A percentile compares a stretch with the other conserved stretches of the same genome.
These are phyloP conservation scores for Lordiphosa andalusiaca DNA, from an alignment of 2,888 invertebrate species.

Conservation along the genomic window DNA sequence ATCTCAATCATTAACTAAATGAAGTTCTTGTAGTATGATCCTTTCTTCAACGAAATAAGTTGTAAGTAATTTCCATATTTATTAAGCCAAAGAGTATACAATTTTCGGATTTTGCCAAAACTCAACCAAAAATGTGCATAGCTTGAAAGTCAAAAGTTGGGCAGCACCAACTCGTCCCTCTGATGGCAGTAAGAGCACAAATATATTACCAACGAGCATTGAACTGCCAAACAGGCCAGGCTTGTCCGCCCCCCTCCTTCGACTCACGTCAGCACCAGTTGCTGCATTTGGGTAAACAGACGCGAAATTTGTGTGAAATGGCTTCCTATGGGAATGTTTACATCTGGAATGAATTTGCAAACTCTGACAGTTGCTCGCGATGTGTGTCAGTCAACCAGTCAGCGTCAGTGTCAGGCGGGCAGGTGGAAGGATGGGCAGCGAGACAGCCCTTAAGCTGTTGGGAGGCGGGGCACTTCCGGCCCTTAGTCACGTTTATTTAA, in stretches of 20 bases:
- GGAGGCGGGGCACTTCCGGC: conserved; percentile 24
- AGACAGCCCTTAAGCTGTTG: neutral
- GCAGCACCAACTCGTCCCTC: conserved; percentile 23
- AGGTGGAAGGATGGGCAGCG: conserved; percentile 11
- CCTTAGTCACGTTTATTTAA: conserved; percentile 54
- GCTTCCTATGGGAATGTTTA: conserved; percentile 69
- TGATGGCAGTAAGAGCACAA: conserved; percentile 42
- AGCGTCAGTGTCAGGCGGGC: conserved; percentile 53
- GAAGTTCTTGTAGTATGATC: no score
- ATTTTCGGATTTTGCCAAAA: neutral
- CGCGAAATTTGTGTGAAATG: conserved; percentile 64
- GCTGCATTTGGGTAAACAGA: conserved; percentile 64
- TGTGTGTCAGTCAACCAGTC: conserved; percentile 63
- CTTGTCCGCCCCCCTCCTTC: conserved; percentile 3
- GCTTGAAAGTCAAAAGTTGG: conserved; percentile 48
- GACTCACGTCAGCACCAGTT: conserved; percentile 53
- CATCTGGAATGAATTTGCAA: conserved; percentile 70
- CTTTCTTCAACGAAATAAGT: no score
- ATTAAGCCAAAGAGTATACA: neutral
- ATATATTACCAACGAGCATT: conserved; percentile 27
- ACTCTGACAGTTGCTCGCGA: conserved; percentile 68
- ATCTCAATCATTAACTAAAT: no score
- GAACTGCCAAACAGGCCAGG: conserved; percentile 2
- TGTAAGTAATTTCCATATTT: no score
- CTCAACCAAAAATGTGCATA: neutral